These are phyloP conservation scores for Disparrhopalites patrizii DNA, from an alignment of 2,888 invertebrate species.

Conservation along the genomic window DNA sequence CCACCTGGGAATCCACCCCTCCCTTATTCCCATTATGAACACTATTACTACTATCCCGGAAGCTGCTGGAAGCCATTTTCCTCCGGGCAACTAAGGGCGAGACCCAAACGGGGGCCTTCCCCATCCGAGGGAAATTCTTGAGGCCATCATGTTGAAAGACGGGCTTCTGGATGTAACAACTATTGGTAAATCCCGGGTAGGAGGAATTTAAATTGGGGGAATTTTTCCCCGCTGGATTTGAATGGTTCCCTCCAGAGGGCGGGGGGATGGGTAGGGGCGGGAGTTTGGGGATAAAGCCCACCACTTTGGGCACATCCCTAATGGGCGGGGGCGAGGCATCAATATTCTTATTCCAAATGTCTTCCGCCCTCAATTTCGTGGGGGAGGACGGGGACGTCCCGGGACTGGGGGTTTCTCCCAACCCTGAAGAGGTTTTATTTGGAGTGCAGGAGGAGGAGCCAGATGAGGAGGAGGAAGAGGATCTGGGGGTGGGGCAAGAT, in stretches of 20 bases:
- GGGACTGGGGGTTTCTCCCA: neutral
- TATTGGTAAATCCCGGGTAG: constrained; percentile 13
- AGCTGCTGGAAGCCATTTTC: constrained; percentile 13
- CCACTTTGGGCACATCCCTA: constrained; percentile 16
- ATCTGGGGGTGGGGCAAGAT: neutral
- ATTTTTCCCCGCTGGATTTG: neutral
- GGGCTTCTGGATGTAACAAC: constrained; percentile 20
- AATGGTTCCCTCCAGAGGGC: neutral
- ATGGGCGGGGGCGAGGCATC: constrained; percentile 17
- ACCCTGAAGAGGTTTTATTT: neutral
- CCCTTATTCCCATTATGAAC: neutral
- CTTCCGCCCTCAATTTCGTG: constrained; percentile 16
- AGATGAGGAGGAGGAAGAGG: neutral
- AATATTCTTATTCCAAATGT: constrained; percentile 29
- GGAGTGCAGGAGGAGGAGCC: neutral
- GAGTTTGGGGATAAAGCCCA: constrained; percentile 22
- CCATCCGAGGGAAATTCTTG: constrained; percentile 37
- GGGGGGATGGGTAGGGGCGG: neutral
- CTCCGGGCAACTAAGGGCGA: constrained; percentile 40
- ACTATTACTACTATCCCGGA: neutral
- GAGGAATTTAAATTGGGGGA: neutral
- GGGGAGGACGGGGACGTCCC: neutral
- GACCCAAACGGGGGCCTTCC: constrained; percentile 43
- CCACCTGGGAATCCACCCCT: neutral
- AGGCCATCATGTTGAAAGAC: constrained; percentile 20